These are phyloP conservation scores for Megalopta genalis DNA, from an alignment of 1,140 invertebrate species.

Conservation along the genomic window DNA sequence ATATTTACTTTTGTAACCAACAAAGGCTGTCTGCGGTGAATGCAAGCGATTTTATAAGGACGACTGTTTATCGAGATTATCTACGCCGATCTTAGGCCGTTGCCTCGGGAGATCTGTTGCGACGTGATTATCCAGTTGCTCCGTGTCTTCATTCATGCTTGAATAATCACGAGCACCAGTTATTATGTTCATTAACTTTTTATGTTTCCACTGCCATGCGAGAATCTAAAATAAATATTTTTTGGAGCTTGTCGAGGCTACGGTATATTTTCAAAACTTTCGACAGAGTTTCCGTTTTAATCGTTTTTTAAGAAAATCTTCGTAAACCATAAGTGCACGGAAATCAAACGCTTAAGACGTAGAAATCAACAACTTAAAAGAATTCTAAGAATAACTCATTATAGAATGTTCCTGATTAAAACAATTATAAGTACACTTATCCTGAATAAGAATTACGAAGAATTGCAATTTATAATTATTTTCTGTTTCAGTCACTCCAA, in stretches of 20 bases:
- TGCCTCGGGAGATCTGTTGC: background rate
- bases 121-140: background rate
- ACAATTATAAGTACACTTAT: too few relatives aligned
- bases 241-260: too few relatives aligned
- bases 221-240: background rate
- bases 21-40: background rate
- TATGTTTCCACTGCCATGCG: background rate
- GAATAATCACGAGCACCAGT: background rate
- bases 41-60: background rate
- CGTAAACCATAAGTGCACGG: too few relatives aligned
- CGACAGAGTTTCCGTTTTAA: too few relatives aligned
- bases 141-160: background rate
- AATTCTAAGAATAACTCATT: too few relatives aligned
- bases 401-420: too few relatives aligned
- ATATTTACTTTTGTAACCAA: background rate
- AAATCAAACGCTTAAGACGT: too few relatives aligned
- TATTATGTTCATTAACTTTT: background rate
- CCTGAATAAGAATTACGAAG: too few relatives aligned
- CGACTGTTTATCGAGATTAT: conserved; percentile 1
- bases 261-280: background rate
- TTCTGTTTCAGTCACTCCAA: too few relatives aligned
- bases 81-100: background rate
- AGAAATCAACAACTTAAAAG: too few relatives aligned
- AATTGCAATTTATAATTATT: too few relatives aligned
- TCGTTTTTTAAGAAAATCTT: too few relatives aligned